These are phyloP conservation scores for Elgaria multicarinata DNA, from an alignment of 2,113 vertebrate species.

Conservation along the genomic window DNA sequence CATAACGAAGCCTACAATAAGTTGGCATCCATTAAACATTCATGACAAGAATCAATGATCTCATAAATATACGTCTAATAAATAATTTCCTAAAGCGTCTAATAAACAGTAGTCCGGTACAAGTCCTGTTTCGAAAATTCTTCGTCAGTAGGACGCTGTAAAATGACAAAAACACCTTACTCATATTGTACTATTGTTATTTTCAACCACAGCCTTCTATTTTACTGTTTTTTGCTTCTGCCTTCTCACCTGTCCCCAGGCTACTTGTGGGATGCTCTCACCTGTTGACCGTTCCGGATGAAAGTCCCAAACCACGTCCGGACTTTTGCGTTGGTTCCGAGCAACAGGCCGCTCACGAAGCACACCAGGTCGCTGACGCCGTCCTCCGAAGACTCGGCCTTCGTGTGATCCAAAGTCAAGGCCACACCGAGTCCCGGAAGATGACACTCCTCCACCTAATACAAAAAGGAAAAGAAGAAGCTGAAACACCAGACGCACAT, in stretches of 20 bases:
- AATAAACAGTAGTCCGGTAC: too few species aligned
- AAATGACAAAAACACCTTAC: too few species aligned
- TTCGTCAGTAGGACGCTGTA: too few species aligned
- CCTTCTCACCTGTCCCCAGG: neutral
- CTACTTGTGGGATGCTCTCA: slow-evolving; percentile 54
- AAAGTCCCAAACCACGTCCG: slow-evolving; percentile 99
- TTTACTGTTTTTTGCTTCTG: too few species aligned
- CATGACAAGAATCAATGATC: too few species aligned
- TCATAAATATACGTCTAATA: too few species aligned
- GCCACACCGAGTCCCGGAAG: slow-evolving; percentile 95
- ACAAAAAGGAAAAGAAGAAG: neutral
- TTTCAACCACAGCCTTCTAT: too few species aligned
- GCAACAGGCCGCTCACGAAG: slow-evolving; percentile 94
- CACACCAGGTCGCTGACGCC: slow-evolving; percentile 96
- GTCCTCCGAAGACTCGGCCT: slow-evolving; percentile 89
- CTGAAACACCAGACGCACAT: neutral
- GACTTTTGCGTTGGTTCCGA: slow-evolving; percentile 97
- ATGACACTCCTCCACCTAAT: slow-evolving; percentile 96
- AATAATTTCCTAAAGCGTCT: too few species aligned
- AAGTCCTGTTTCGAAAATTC: too few species aligned
- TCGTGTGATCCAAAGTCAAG: slow-evolving; percentile 94
- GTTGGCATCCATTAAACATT: too few species aligned
- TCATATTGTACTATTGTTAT: too few species aligned
- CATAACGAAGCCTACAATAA: too few species aligned
- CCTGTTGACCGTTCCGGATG: slow-evolving; percentile 97